These are phyloP conservation scores for Oligia latruncula DNA, from an alignment of 2,888 invertebrate species.

Conservation along the genomic window DNA sequence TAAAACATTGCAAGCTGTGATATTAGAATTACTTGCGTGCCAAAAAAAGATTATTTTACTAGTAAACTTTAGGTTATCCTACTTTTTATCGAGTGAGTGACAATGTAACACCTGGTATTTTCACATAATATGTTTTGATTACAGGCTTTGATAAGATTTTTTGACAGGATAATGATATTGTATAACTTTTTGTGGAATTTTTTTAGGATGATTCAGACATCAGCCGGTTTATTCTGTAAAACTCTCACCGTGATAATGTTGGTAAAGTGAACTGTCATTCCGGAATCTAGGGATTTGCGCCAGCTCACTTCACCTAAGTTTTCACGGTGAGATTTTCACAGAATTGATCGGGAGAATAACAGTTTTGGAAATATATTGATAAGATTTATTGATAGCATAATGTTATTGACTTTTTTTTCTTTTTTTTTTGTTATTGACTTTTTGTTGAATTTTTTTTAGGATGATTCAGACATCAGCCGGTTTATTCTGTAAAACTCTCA, in stretches of 20 bases:
- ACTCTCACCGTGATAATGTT: not conserved
- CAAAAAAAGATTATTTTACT: conserved; percentile 16
- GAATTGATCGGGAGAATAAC: not conserved
- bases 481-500: no score
- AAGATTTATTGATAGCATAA: no score
- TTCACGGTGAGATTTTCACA: not conserved
- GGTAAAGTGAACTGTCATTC: not conserved
- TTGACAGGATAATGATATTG: conserved; percentile 8
- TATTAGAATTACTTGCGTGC: not conserved
- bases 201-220: not conserved
- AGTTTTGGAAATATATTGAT: not conserved
- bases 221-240: not conserved
- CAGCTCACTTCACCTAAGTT: not conserved
- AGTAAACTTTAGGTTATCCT: conserved; percentile 1
- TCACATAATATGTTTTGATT: conserved; percentile 37
- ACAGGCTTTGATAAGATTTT: conserved; percentile 33
- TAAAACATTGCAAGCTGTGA: conserved; percentile 16
- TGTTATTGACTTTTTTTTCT: no score
- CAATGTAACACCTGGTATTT: conserved; percentile 35
- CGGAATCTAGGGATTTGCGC: not conserved
- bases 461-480: no score
- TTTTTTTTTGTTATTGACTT: no score
- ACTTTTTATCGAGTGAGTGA: conserved; percentile 40
- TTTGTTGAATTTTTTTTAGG: no score
- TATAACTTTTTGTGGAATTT: not conserved